phyloP scores from a whole-genome alignment of 2,888 invertebrate species.

The Parthenolecanium corni region DNA sequence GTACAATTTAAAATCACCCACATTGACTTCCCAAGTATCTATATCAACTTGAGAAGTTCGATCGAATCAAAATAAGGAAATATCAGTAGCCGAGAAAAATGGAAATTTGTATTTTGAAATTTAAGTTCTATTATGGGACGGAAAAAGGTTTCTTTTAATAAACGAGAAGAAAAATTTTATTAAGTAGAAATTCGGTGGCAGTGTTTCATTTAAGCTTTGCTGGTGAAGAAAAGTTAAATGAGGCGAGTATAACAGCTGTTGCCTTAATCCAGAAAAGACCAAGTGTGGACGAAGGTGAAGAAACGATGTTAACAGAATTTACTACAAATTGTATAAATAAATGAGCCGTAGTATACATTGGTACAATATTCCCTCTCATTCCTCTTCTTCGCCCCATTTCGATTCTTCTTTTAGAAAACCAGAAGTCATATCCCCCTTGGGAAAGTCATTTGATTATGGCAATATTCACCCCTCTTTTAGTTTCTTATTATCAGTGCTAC shows the following conservation, averaged over 20 bases:
- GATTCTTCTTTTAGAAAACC: conserved; percentile 8
- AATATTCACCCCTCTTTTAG: conserved; percentile 13
- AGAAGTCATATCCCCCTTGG: conserved; percentile 10
- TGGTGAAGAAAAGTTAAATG: conserved; percentile 11
- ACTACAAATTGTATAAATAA: conserved; percentile 26
- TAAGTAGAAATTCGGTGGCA: no score
- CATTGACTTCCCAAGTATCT: no score
- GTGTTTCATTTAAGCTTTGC: background rate
- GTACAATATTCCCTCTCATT: background rate
- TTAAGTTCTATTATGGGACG: no score
- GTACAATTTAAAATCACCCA: no score
- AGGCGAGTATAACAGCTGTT: conserved; percentile 15
- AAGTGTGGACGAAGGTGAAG: background rate
- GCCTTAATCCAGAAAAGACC: background rate
- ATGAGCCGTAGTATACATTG: conserved; percentile 22
- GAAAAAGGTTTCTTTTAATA: no score
- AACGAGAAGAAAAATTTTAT: no score
- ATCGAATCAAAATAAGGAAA: no score
- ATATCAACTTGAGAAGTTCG: no score
- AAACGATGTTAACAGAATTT: conserved; percentile 19
- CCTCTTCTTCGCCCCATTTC: background rate
- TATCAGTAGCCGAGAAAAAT: no score
- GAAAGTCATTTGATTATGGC: conserved; percentile 16
- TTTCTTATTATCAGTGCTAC: background rate
- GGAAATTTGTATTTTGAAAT: no score